Base-by-base conservation (phyloP, 1,140 invertebrate genomes). In the Sycophaga agraensis region DNA sequence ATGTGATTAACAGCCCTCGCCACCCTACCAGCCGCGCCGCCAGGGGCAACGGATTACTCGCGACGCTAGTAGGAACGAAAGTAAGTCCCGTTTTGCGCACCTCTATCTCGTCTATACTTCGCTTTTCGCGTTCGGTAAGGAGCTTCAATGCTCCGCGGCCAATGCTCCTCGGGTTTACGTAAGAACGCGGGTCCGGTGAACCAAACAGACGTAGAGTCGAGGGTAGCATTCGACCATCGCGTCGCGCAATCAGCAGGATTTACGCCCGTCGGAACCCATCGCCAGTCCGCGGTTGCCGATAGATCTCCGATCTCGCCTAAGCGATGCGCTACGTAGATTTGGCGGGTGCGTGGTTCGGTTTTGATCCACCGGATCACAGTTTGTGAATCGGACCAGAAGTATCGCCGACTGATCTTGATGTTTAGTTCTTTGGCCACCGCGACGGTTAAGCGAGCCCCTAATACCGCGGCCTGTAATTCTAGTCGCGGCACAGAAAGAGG, bases 271-370 rank as follows among this genome's bases (percentile, higher is more conserved):
- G 54, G 39, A 1, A 83, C 71, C 65, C 83, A 75, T 28, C 39
- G n/a, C 83, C 81, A 84, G 21, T 76, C 59, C 14, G 51, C 75
- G 45, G 69, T 80, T 80, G 2, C 66, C 68, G 1, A 75, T 73
- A 43, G 56, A 65, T 2, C 35, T 57, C 34, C 57, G 43, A 8
- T 54, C 21, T n/a, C 39, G 39, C 16, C 40, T n/a, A n/a, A n/a
- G n/a, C n/a, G n/a, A n/a, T n/a, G n/a, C n/a, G n/a, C n/a, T n/a
- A n/a, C n/a, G n/a, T n/a, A n/a, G n/a, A n/a, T n/a, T n/a, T n/a
- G n/a, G n/a, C n/a, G n/a, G n/a, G n/a, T n/a, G n/a, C n/a, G 40
- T 19, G 66, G 57, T 6, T 39, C 24, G 2, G 60, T 59, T 39
- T 26, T 55, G 2, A 78, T 66, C 72, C 75, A 76, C 5, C 49